Conservation (phyloP, 1,140 invertebrate species). For the Anoplolepis gracilipes region DNA sequence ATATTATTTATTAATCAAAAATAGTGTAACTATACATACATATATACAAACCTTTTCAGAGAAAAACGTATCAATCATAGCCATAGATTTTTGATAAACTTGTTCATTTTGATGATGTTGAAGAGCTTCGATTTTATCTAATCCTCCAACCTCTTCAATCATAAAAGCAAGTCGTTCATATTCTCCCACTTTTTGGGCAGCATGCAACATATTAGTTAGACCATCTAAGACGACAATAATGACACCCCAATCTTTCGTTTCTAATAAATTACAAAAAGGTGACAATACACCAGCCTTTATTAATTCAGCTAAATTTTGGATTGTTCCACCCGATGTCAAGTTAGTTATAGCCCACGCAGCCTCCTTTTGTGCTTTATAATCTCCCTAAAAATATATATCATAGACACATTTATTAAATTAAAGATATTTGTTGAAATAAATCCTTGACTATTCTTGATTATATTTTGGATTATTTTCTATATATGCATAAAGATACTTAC, state of each 20-base stretch:
- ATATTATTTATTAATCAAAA: too few relatives aligned
- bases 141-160: conserved; percentile 89
- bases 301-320: conserved; percentile 89
- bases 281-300: conserved; percentile 86
- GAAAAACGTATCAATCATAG: conserved; percentile 95
- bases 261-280: conserved; percentile 85
- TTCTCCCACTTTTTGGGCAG: conserved; percentile 86
- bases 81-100: conserved; percentile 93
- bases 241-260: conserved; percentile 88
- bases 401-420: neutral
- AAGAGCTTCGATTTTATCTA: conserved; percentile 92
- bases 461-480: conserved; percentile 91
- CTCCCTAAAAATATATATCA: conserved; percentile 86
- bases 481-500: conserved; percentile 87
- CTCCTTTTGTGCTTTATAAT: conserved; percentile 92
- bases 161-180: conserved; percentile 86
- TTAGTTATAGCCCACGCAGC: conserved; percentile 94
- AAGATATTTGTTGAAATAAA: neutral
- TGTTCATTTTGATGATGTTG: conserved; percentile 92
- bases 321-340: conserved; percentile 91
- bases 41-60: conserved; percentile 84
- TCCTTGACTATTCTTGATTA: neutral
- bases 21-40: too few relatives aligned
- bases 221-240: conserved; percentile 89
- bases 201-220: conserved; percentile 88